These are phyloP conservation scores for Lepidurus apus DNA, from an alignment of 1,140 invertebrate species.

Conservation along the genomic window DNA sequence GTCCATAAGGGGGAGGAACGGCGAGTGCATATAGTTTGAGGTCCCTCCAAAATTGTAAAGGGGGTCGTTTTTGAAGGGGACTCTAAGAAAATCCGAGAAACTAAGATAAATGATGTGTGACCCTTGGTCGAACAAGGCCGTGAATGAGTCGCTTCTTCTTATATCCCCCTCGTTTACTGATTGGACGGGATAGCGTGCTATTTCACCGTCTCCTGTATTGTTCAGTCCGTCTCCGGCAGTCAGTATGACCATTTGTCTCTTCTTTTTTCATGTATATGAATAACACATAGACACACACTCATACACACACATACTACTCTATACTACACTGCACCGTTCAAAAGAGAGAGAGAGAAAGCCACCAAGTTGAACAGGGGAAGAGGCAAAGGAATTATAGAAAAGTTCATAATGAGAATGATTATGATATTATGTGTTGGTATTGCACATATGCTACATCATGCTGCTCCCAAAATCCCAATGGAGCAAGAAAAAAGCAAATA, in stretches of 20 bases:
- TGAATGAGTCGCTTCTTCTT: conserved; percentile 13
- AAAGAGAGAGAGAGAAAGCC: background rate
- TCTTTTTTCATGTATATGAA: background rate
- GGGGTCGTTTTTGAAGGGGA: background rate
- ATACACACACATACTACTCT: background rate
- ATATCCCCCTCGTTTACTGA: conserved; percentile 2
- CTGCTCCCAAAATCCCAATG: background rate
- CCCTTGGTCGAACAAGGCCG: background rate
- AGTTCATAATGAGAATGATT: background rate
- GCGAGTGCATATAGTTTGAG: too few species aligned
- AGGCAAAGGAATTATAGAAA: background rate
- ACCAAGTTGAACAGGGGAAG: background rate
- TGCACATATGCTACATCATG: conserved; percentile 14
- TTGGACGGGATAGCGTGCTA: conserved; percentile 6
- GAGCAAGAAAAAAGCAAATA: background rate
- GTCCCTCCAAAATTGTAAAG: background rate
- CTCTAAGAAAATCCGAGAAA: background rate
- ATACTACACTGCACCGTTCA: too few species aligned
- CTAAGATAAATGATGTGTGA: conserved; percentile 15
- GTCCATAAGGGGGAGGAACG: too few species aligned
- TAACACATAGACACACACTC: background rate
- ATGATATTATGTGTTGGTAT: background rate
- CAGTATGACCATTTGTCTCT: background rate
- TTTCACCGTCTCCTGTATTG: background rate
- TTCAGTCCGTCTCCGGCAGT: background rate